These are phyloP conservation scores for Drosophila lacteicornis DNA, from an alignment of 1,140 invertebrate species.

Conservation along the genomic window DNA sequence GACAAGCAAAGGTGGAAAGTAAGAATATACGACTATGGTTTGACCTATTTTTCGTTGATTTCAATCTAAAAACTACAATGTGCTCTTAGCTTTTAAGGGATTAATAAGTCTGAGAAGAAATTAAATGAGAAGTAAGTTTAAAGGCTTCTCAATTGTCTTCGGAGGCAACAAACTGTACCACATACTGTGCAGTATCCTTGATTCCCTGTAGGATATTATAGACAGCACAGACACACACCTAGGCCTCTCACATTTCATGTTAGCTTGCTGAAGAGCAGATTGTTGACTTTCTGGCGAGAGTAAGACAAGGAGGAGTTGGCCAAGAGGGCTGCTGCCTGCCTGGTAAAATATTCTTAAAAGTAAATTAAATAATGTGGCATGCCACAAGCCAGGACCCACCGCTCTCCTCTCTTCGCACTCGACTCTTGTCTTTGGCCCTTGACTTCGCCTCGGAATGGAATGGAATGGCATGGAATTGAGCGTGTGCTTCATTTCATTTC, in stretches of 20 bases:
- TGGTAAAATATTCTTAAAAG: conserved; percentile 74
- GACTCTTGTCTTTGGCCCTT: conserved; percentile 12
- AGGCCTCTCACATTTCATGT: conserved; percentile 34
- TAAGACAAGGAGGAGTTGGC: conserved; percentile 2
- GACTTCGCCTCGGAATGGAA: conserved; percentile 21
- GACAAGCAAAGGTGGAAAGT: not conserved
- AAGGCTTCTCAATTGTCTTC: not conserved
- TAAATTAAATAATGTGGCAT: conserved; percentile 82
- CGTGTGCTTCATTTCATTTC: conserved; percentile 70
- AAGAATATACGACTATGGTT: conserved; percentile 17
- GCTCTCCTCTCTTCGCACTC: conserved; percentile 8
- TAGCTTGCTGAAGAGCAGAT: conserved; percentile 31
- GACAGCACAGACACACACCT: conserved; percentile 19
- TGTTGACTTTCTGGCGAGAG: conserved; percentile 50
- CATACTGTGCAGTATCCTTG: conserved; percentile 4
- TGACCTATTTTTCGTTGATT: not conserved
- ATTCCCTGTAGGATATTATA: conserved; percentile 41
- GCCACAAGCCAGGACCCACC: conserved; percentile 60
- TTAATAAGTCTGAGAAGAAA: no score
- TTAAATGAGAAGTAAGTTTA: not conserved
- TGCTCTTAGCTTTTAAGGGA: not conserved
- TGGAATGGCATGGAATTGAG: conserved; percentile 5
- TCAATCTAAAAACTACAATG: not conserved
- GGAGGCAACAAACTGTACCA: not conserved
- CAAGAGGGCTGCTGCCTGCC: conserved; percentile 41